These are phyloP conservation scores for Actinemys pallida DNA, from an alignment of 2,113 vertebrate genomes.

Conservation along the genomic window DNA sequence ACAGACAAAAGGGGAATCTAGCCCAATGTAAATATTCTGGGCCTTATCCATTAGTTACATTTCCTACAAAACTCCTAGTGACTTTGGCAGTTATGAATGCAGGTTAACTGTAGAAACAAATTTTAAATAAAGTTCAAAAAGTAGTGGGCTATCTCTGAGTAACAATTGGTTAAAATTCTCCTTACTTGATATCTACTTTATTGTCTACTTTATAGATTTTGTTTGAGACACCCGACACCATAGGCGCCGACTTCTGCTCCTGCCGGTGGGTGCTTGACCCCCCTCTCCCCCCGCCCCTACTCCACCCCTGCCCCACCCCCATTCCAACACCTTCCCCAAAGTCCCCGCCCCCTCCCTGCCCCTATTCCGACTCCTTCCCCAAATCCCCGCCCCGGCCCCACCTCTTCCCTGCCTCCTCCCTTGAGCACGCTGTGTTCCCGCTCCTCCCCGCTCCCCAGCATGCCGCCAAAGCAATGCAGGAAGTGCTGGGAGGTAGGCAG, in stretches of 20 bases:
- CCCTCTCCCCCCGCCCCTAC: too few relatives aligned
- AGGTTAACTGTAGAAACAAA: neutral
- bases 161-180: neutral
- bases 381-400: too few relatives aligned
- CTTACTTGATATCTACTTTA: neutral
- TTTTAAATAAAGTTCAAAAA: neutral
- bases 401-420: too few relatives aligned
- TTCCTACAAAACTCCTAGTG: neutral
- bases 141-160: neutral
- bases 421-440: too few relatives aligned
- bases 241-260: neutral
- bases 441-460: too few relatives aligned
- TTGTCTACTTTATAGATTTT: neutral
- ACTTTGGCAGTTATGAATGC: neutral
- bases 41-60: neutral
- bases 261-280: too few relatives aligned
- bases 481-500: too few relatives aligned
- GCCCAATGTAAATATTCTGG: neutral
- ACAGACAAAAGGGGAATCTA: neutral
- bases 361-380: too few relatives aligned
- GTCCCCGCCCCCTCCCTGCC: too few relatives aligned
- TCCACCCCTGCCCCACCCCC: too few relatives aligned
- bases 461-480: too few relatives aligned
- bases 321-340: too few relatives aligned
- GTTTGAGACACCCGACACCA: neutral